Conservation (phyloP, 2,797 vertebrate species). For the Alauda arvensis region DNA sequence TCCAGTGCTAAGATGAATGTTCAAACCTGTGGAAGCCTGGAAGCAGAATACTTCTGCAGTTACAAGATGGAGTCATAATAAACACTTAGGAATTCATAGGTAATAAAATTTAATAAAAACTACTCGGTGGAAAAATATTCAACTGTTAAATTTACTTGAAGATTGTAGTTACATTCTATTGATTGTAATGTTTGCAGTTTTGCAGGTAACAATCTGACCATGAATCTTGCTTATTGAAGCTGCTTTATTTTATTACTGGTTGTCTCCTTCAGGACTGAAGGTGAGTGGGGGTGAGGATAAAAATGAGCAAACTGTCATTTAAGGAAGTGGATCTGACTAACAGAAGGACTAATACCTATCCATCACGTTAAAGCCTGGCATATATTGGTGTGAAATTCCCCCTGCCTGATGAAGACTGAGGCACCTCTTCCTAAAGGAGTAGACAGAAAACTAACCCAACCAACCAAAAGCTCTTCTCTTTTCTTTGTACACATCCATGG, state of each 20-base stretch:
- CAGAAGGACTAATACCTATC: neutral
- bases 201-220: neutral
- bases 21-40: neutral
- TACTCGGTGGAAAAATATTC: conserved; percentile 1
- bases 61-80: neutral
- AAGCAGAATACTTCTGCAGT: neutral
- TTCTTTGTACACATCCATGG: neutral
- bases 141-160: neutral
- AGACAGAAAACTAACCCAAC: neutral
- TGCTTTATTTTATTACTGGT: neutral
- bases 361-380: neutral
- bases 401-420: neutral
- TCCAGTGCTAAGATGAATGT: neutral
- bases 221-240: neutral
- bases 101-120: conserved; percentile 6
- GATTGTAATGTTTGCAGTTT: neutral
- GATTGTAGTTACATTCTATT: neutral
- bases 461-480: neutral
- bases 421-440: neutral
- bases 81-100: neutral
- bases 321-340: neutral
- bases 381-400: neutral
- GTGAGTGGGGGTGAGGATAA: neutral
- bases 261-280: neutral
- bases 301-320: neutral